Conservation (phyloP, 2,888 invertebrate species). For the Pristionchus japonicus region DNA sequence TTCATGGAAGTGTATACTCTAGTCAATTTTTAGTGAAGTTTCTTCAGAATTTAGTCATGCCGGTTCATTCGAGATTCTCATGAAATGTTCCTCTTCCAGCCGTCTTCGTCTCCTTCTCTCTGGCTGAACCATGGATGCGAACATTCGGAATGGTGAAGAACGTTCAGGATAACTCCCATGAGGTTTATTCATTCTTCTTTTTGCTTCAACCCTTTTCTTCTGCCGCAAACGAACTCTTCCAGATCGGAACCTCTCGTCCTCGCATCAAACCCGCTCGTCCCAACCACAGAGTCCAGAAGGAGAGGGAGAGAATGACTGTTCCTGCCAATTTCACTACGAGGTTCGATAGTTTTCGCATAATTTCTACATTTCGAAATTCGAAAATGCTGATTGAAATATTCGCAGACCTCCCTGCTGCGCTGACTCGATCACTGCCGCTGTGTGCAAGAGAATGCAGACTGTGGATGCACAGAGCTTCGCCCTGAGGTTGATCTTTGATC, state of each 20-base stretch:
- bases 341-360: background rate
- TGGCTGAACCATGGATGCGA: conserved; percentile 22
- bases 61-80: background rate
- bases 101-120: background rate
- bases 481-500: conserved; percentile 53
- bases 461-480: conserved; percentile 61
- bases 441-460: conserved; percentile 63
- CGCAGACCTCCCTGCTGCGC: conserved; percentile 59
- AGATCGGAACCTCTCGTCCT: background rate
- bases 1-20: no score
- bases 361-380: background rate
- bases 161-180: background rate
- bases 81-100: background rate
- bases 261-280: background rate
- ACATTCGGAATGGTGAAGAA: background rate
- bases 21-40: no score
- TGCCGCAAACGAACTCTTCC: no score
- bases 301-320: background rate
- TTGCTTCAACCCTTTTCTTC: no score
- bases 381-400: background rate
- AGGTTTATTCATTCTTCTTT: background rate
- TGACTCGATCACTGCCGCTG: conserved; percentile 62
- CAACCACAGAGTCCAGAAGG: background rate
- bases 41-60: no score
- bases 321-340: conserved; percentile 24